Conservation (phyloP, 2,888 invertebrate genomes). For the Volucella inflata region DNA sequence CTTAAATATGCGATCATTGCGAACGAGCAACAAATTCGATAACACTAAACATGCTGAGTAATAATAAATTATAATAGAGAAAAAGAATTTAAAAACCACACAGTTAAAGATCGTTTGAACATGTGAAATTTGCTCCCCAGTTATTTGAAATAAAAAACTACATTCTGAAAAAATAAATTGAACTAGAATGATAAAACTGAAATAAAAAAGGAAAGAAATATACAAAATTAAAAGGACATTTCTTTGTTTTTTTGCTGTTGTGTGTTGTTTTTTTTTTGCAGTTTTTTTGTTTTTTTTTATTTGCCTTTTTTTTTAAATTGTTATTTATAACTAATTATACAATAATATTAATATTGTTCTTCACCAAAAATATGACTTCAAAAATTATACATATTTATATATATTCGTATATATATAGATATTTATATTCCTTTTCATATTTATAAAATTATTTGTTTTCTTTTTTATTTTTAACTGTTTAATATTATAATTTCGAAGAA, state of each 20-base stretch:
- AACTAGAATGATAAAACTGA: too few relatives aligned
- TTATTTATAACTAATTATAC: slow-evolving; percentile 71
- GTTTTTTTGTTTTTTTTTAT: slow-evolving; percentile 56
- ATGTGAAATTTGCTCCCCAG: too few relatives aligned
- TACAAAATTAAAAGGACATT: slow-evolving; percentile 62
- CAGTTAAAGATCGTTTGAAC: too few relatives aligned
- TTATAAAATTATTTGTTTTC: slow-evolving; percentile 65
- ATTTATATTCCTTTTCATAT: slow-evolving; percentile 63
- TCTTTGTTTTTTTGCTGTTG: slow-evolving; percentile 63
- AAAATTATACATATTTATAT: slow-evolving; percentile 67
- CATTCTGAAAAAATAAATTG: slow-evolving; percentile 9
- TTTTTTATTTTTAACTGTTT: slow-evolving; percentile 23
- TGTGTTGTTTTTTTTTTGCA: slow-evolving; percentile 72
- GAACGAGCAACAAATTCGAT: too few relatives aligned
- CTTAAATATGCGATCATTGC: too few relatives aligned
- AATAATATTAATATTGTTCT: slow-evolving; percentile 74
- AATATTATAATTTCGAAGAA: slow-evolving; percentile 77
- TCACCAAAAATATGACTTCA: slow-evolving; percentile 74
- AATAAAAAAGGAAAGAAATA: slow-evolving; percentile 23
- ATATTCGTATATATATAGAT: slow-evolving; percentile 38
- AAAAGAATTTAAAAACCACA: too few relatives aligned
- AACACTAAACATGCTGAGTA: too few relatives aligned
- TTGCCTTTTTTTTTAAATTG: slow-evolving; percentile 55
- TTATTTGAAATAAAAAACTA: too few relatives aligned
- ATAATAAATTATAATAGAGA: too few relatives aligned